Percentiles rank a stretch among this genome's conserved stretches.
Evolutionary conservation across 1,140 invertebrate genomes (phyloP).

Genomic region (Whitmania pigra): DNA sequence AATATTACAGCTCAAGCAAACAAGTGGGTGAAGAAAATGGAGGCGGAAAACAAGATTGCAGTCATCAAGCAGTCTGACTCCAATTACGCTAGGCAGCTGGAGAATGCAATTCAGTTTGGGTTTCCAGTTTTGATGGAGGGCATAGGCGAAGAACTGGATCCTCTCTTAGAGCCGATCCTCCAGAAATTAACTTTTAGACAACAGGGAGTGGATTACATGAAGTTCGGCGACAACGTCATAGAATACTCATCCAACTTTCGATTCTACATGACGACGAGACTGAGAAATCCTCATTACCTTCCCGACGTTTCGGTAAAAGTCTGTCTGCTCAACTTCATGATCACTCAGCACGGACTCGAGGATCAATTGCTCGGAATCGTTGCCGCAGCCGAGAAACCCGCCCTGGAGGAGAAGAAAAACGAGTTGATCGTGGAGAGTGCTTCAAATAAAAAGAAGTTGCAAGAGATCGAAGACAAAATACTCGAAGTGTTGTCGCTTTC

Average conservation of each 20-base stretch:
- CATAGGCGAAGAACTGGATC: conserved; percentile 43
- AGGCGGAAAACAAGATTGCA: conserved; percentile 39
- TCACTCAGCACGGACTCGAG: conserved; percentile 42
- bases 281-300: conserved; percentile 43
- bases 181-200: conserved; percentile 42
- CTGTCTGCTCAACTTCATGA: conserved; percentile 43
- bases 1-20: conserved; percentile 40
- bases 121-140: conserved; percentile 42
- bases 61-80: conserved; percentile 41
- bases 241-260: conserved; percentile 39
- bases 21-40: conserved; percentile 86
- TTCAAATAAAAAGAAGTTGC: conserved; percentile 51
- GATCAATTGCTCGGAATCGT: conserved; percentile 44
- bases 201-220: conserved; percentile 42
- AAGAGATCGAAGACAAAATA: conserved; percentile 89
- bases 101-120: conserved; percentile 44
- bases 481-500: conserved; percentile 63
- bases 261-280: conserved; percentile 42
- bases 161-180: conserved; percentile 41
- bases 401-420: conserved; percentile 44
- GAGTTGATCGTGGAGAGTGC: conserved; percentile 41
- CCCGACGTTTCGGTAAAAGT: conserved; percentile 45
- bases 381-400: conserved; percentile 42
- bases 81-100: conserved; percentile 40
- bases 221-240: conserved; percentile 41